Evolutionary conservation across 2,797 vertebrate genomes (phyloP).

Genomic region (Varecia variegata): DNA sequence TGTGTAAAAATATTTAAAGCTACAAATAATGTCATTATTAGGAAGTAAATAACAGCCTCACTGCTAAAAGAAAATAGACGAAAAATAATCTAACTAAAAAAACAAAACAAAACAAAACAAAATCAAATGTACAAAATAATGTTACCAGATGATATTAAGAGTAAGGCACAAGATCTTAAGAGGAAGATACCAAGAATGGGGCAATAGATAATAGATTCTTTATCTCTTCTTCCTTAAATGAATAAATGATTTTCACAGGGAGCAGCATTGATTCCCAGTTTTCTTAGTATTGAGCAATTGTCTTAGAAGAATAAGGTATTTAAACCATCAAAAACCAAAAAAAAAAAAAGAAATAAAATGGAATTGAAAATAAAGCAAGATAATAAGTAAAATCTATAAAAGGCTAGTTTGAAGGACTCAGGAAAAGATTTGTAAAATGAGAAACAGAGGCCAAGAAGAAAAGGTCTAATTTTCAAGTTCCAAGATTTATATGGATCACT

Average conservation of each 20-base stretch:
- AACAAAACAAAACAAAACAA: background rate
- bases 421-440: background rate
- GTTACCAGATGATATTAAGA: background rate
- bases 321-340: background rate
- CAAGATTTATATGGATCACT: background rate
- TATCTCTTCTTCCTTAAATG: background rate
- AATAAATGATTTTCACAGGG: background rate
- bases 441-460: background rate
- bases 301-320: background rate
- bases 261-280: background rate
- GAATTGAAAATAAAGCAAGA: background rate
- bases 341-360: background rate
- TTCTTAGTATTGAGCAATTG: background rate
- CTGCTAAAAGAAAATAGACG: background rate
- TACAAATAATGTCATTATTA: background rate
- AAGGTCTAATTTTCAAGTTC: background rate
- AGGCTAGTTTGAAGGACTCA: background rate
- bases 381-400: background rate
- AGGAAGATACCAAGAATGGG: background rate
- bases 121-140: background rate
- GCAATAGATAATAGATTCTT: fast-evolving
- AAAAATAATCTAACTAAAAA: background rate
- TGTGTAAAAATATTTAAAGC: background rate
- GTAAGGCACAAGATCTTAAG: background rate
- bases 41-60: background rate